Evolutionary conservation across 2,888 invertebrate species (phyloP), one percentile per base, ranked within the genome.

Genomic region (Polietes domitor): DNA sequence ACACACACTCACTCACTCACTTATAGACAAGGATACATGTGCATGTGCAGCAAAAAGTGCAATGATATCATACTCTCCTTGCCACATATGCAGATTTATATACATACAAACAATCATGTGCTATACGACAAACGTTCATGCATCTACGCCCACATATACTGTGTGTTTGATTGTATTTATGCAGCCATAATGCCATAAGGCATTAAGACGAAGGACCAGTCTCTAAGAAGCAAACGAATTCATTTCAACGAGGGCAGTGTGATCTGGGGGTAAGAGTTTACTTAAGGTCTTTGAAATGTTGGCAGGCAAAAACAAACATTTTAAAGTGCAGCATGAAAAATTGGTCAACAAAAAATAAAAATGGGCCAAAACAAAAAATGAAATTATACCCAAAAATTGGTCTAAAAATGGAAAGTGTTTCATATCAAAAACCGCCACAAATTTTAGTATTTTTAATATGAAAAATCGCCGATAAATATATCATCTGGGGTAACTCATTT

Each of bases 1-100:
- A 82, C 76, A 86, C 73, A 81, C 58, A 58, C 73, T 41, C 19
- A 37, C 76, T 32, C 85, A 86, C 73, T 63, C 80, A 85, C 83
- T 85, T 81, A 81, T 80, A 37, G 37, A 82, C 81, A 77, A 75
- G 63, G 75, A 41, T 5, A 43, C n/a, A 24, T 15, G 43, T 17
- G 12, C 37, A 41, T 15, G 47, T 26, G 43, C 63, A 83, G 63
- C 79, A 77, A 78, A 50, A 70, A 78, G 58, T 47, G 61, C 68
- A 68, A 24, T 43, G 43, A 68, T 68, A 68, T 43, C 68, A 41
- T 43, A 41, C 21, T 61, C 28, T 26, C 24, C 9, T 17, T 41
- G 65, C 19, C 41, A 24, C 55, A 79, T 63, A 74, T 74, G 74
- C 73, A 77, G 73, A 80, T 77, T 74, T 73, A 73, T 76, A 10